phyloP scores from a whole-genome alignment of 2,113 vertebrate genomes.

The Tragelaphus scriptus region DNA sequence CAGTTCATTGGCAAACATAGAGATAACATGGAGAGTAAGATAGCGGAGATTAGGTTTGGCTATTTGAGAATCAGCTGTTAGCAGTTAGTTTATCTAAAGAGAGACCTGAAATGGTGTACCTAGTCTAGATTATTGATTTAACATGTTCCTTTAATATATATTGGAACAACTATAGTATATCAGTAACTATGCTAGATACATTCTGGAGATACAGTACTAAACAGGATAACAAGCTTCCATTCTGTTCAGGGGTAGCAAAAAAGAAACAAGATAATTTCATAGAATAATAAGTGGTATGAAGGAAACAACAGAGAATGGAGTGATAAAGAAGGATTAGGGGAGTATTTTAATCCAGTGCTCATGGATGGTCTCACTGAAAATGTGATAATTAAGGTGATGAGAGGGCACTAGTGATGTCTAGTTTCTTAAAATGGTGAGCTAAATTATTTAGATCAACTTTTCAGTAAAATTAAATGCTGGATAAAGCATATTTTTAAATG shows the following conservation, averaged over 20 bases:
- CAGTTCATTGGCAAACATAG: neutral
- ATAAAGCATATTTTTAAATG: constrained; percentile 11
- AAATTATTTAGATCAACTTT: neutral
- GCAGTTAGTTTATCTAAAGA: constrained; percentile 28
- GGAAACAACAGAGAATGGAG: neutral
- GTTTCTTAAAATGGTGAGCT: constrained; percentile 8
- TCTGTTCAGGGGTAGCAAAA: neutral
- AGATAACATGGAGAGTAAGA: neutral
- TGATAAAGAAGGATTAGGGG: neutral
- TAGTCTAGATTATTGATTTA: neutral
- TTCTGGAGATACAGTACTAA: neutral
- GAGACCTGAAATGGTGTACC: neutral
- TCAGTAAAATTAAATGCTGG: neutral
- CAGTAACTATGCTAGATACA: neutral
- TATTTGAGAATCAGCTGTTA: neutral
- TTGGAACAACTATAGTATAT: neutral
- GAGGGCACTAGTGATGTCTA: neutral
- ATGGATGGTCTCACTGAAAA: neutral
- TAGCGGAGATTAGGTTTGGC: neutral
- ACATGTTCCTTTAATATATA: neutral
- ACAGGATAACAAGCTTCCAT: neutral
- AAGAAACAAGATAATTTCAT: neutral
- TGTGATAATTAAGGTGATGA: neutral
- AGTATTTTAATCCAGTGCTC: neutral
- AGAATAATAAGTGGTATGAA: neutral